Evolutionary conservation across 2,797 vertebrate species (phyloP).

Genomic region (Agapornis canus): DNA sequence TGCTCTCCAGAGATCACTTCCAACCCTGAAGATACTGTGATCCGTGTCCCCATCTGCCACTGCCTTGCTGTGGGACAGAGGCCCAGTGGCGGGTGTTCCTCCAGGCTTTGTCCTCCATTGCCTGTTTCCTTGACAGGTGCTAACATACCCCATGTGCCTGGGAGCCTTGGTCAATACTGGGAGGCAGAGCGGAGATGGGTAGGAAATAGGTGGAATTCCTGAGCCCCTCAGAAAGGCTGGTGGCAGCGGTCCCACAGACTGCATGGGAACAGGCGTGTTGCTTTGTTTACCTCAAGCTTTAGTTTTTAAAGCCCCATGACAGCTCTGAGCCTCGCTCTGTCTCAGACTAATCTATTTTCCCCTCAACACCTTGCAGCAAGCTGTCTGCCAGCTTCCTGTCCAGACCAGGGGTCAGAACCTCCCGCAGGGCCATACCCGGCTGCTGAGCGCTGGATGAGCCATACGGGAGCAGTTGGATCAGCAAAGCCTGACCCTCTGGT

Average conservation of each 20-base stretch:
- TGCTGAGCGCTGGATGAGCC: neutral
- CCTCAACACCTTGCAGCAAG: constrained; percentile 42
- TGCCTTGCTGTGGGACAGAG: accelerated
- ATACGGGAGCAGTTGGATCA: neutral
- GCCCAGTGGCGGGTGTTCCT: accelerated
- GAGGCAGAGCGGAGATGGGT: neutral
- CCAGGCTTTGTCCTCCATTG: accelerated
- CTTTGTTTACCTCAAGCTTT: constrained; percentile 55
- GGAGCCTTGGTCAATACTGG: neutral
- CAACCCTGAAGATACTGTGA: neutral
- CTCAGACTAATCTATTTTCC: constrained; percentile 57
- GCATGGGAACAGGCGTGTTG: constrained; percentile 4
- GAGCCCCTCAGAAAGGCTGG: neutral
- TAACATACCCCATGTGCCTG: accelerated
- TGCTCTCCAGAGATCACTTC: neutral
- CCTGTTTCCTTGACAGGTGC: neutral
- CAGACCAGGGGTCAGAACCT: neutral
- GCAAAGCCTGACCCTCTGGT: neutral
- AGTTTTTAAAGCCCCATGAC: constrained; percentile 3
- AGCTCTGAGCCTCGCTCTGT: neutral
- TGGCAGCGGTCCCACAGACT: constrained; percentile 4
- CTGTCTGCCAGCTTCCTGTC: neutral
- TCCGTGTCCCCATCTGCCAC: neutral
- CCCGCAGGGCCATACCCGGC: neutral
- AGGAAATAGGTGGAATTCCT: constrained; percentile 61